Evolutionary conservation across 2,113 vertebrate genomes (phyloP).

Genomic region (Micronisus gabar): DNA sequence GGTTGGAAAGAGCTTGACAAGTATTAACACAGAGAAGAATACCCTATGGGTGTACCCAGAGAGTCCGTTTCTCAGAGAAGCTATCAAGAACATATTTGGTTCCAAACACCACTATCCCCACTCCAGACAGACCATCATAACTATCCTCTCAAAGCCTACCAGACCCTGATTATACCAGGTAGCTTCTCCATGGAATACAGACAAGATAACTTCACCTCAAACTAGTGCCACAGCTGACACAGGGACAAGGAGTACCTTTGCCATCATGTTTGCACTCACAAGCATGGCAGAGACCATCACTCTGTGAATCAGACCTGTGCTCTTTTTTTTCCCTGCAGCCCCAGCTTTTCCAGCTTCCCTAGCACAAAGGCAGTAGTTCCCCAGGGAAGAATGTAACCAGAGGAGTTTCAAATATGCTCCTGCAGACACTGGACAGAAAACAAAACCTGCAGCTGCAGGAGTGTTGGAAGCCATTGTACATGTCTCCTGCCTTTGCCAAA

Average conservation of each 20-base stretch:
- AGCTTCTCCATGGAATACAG: neutral
- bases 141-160: neutral
- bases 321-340: neutral
- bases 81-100: neutral
- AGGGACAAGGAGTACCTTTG: neutral
- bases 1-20: neutral
- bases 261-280: neutral
- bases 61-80: neutral
- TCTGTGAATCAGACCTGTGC: neutral
- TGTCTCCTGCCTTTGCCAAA: neutral
- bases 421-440: neutral
- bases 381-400: neutral
- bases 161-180: neutral
- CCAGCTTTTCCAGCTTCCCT: neutral
- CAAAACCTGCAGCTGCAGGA: neutral
- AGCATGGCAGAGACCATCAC: neutral
- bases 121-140: neutral
- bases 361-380: neutral
- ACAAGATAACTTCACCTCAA: neutral
- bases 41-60: neutral
- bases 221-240: neutral
- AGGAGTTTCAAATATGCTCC: neutral
- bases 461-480: neutral
- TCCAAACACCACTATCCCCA: neutral
- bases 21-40: neutral